phyloP scores from a whole-genome alignment of 2,113 vertebrate species.

The Pipra filicauda region DNA sequence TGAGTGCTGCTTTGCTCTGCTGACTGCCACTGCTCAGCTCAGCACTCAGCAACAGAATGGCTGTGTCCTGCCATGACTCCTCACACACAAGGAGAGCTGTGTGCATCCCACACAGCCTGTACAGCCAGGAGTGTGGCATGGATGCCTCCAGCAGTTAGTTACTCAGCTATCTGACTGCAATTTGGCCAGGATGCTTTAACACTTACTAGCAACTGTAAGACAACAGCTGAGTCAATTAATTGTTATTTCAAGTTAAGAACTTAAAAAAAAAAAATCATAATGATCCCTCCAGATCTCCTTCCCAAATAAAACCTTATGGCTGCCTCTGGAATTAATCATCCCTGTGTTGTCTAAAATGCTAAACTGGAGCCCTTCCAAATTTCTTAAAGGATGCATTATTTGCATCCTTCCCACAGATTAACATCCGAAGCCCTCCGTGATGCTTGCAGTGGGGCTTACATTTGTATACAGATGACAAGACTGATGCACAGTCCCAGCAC shows the following conservation, averaged over 20 bases:
- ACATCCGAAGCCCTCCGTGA: not conserved
- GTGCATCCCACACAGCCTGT: not conserved
- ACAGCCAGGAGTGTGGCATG: rapidly evolving
- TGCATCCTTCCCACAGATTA: not conserved
- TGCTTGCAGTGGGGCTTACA: not conserved
- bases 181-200: not conserved
- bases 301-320: not conserved
- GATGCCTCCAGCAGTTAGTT: not conserved
- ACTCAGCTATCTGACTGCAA: not conserved
- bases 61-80: not conserved
- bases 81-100: not conserved
- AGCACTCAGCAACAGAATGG: not conserved
- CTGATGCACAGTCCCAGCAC: not conserved
- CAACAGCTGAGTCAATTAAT: not conserved
- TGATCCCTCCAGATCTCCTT: not conserved
- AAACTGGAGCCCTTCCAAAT: not conserved
- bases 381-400: not conserved
- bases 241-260: not conserved
- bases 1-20: not conserved
- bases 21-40: not conserved
- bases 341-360: not conserved
- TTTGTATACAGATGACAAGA: not conserved
- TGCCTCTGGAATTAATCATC: not conserved
- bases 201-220: not conserved
- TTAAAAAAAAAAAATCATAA: not conserved